Base-by-base conservation (phyloP, 92 coral and sea anemone species). In the Phenganax subtilis region DNA sequence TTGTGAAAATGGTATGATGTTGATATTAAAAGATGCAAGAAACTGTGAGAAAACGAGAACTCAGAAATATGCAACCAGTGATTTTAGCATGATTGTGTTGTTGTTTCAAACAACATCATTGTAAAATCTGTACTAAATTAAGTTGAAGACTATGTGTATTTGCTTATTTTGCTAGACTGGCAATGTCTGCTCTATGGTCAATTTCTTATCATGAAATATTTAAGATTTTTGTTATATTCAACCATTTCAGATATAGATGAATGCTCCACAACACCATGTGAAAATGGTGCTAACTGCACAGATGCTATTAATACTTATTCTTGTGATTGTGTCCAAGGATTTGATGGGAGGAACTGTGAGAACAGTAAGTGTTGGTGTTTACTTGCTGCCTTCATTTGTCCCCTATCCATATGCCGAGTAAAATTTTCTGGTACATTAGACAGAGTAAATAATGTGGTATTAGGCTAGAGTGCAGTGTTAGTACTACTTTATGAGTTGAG, bases 1-100 rank as follows among this genome's bases (percentile, higher is more conserved):
- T 62, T 79, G 83, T 54, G 83, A 79, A 64, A 79, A 63, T 54
- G 65, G 83, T 79, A 64, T 16, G 83, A 37, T 37, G 5, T 37
- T 37, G 47, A 37, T 37, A 37, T 37, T 37, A 37, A 37, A 51
- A 14, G 2, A 25, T 59, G 65, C 27, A 14, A 14, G 27, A 14
- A 1, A 59, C 27, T 59, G n/a, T 59, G 2, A 1, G 3, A 59
- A 14, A 14, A 59, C 1, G 16, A 59, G 27, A 59, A 7, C 9
- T 55, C 51, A 30, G 9, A 0, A 51, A 28, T 31, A 17, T 71
- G 31, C 10, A 5, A 5, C 47, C 47, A 37, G 47, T 37, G 47
- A 37, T 37, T 37, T 37, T 37, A 37, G 47, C 47, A 37, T 37
- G 47, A 37, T 37, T 37, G 5, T 5, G 47, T 37, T 1, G 47